Base-by-base conservation (phyloP, 37 sponge, comb jelly and placozoan genomes). In the Beroe ovata region DNA sequence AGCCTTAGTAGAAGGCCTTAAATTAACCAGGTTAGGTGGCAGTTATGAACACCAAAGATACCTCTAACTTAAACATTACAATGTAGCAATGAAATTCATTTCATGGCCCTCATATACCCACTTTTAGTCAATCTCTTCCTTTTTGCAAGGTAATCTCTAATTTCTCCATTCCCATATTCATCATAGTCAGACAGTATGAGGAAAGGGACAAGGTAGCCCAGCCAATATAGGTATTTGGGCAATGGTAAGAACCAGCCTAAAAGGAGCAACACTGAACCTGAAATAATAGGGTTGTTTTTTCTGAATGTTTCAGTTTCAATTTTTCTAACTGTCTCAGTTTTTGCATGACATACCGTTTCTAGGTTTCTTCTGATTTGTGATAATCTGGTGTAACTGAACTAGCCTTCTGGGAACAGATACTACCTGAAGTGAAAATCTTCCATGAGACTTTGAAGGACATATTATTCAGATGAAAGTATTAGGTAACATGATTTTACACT, bases 351-450 rank as follows among this genome's bases (percentile, higher is more conserved):
- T 20, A 71, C 84, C 84, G 39, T 77, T 77, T 4, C 84, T 39
- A 21, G 84, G 84, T 25, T 42, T 77, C 84, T 77, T 77, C 23
- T 77, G 84, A 25, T 42, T 77, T 4, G 84, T 77, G 3, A 77
- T 77, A 4, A 77, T 77, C 47, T 77, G 84, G 8, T 77, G 84
- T 1, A 77, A 14, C n/a, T 77, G 84, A 3, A 77, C 16, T 19
- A 77, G 41, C 47, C 33, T 38, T 35, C 28, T 77, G 26, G 84
- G 54, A 11, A 77, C 84, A 32, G 84, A 77, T 11, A 77, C 8
- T 35, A 77, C 84, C 84, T 77, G 63, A n/a, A n/a, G n/a, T n/a
- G n/a, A n/a, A n/a, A n/a, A n/a, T n/a, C n/a, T n/a, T n/a, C n/a
- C n/a, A n/a, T n/a, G n/a, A n/a, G n/a, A n/a, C n/a, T n/a, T n/a